Conservation (phyloP, 2,113 vertebrate genomes). For the Cynopterus brachyotis region DNA sequence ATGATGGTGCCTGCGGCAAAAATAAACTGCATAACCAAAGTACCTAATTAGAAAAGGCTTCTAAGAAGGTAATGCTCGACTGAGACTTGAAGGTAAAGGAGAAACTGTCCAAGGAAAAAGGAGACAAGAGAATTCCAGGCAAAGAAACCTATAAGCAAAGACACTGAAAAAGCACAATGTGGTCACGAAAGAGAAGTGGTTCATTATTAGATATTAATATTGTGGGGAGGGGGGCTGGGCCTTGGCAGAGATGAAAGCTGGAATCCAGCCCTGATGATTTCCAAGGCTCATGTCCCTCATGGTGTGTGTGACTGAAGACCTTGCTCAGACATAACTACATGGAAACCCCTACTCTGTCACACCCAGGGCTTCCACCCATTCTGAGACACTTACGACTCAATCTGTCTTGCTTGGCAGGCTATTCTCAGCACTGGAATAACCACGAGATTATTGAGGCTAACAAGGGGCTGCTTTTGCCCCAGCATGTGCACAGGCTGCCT, state of each 20-base stretch:
- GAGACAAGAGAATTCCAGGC: not conserved
- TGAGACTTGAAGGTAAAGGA: not conserved
- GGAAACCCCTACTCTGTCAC: not conserved
- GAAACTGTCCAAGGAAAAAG: not conserved
- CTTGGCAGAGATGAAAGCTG: not conserved
- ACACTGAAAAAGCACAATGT: not conserved
- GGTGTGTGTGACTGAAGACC: not conserved
- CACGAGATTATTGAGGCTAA: no score
- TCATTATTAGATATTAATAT: not conserved
- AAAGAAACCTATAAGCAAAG: not conserved
- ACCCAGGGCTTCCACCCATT: not conserved
- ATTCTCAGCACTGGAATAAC: not conserved
- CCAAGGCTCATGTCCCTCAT: no score
- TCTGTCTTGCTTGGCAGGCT: not conserved
- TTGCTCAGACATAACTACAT: not conserved
- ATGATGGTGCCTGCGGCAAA: not conserved
- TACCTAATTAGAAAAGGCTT: not conserved
- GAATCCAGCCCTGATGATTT: not conserved
- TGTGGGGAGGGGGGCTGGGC: not conserved
- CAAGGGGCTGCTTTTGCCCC: not conserved
- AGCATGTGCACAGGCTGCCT: no score
- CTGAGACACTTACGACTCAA: not conserved
- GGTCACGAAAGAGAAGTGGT: not conserved
- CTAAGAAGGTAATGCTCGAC: not conserved
- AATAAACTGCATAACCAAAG: not conserved